A percentile compares a stretch with the other conserved stretches of the same genome.
Evolutionary conservation across 2,797 vertebrate genomes (phyloP).

Genomic region (Petrocephalus sullivani): DNA sequence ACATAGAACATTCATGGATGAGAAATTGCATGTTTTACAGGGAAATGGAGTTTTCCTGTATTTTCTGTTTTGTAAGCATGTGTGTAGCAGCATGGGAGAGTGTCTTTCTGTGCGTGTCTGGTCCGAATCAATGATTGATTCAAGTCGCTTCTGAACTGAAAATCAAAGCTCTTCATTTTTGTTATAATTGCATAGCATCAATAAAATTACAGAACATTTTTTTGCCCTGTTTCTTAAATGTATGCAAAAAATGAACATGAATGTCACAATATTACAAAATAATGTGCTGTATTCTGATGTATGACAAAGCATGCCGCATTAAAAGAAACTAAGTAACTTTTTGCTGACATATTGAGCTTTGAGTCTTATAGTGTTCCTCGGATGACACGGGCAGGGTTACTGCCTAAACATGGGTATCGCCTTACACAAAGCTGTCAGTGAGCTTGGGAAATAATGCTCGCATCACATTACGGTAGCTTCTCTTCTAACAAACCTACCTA

Average conservation of each 20-base stretch:
- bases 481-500: conserved; percentile 55
- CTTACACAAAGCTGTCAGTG: conserved; percentile 61
- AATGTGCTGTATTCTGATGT: neutral
- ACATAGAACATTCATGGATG: neutral
- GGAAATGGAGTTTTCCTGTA: neutral
- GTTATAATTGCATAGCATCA: neutral
- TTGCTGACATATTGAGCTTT: conserved; percentile 52
- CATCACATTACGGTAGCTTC: conserved; percentile 60
- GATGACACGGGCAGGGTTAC: conserved; percentile 39
- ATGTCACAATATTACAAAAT: neutral
- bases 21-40: neutral
- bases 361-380: conserved; percentile 44
- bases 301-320: neutral
- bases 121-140: neutral
- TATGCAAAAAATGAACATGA: neutral
- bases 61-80: neutral
- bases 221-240: neutral
- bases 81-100: neutral
- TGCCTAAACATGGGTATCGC: conserved; percentile 57
- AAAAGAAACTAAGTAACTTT: conserved; percentile 2
- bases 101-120: neutral
- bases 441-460: conserved; percentile 51
- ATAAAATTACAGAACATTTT: neutral
- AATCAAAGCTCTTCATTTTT: neutral
- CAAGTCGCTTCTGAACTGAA: neutral